Base-by-base conservation (phyloP, 2,888 invertebrate genomes). In the Drosophila picticornis region DNA sequence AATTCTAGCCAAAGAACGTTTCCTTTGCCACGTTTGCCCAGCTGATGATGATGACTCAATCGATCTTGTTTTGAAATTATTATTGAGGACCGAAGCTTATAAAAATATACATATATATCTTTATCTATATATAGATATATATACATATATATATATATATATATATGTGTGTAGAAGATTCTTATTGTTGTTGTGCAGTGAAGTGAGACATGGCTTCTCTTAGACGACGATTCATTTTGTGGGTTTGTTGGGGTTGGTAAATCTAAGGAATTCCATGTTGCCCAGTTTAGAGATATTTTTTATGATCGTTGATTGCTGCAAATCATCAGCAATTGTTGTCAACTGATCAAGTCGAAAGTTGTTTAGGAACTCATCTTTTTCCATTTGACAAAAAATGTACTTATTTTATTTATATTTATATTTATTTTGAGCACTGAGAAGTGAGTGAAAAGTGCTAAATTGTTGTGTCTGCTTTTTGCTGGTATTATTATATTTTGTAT, bases 51-150 rank as follows among this genome's bases (percentile, higher is more conserved):
- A 77, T 83, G 87, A 83, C 77, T 83, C 87, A 86, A 62, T 72
- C 71, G 87, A 80, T 80, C 81, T 83, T 85, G 72, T 69, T 85
- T 85, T 80, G 61, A 76, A 80, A 65, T 71, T n/a, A n/a, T n/a
- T n/a, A n/a, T n/a, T n/a, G n/a, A n/a, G n/a, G n/a, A n/a, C n/a
- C n/a, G n/a, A n/a, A n/a, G n/a, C n/a, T n/a, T n/a, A n/a, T n/a
- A n/a, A n/a, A n/a, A n/a, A n/a, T n/a, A n/a, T n/a, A n/a, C n/a
- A n/a, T n/a, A n/a, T n/a, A n/a, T n/a, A n/a, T n/a, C n/a, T n/a
- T n/a, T n/a, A n/a, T n/a, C n/a, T n/a, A n/a, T n/a, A 67, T 32
- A 56, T 16, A 46, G 34, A 36, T 25, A 40, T 43, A 46, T 27
- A 16, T 40, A 25, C 4, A 11, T 27, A 32, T 2, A 27, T 27